Evolutionary conservation across 2,113 vertebrate species (phyloP).

Genomic region (Gnathonemus longibarbis): DNA sequence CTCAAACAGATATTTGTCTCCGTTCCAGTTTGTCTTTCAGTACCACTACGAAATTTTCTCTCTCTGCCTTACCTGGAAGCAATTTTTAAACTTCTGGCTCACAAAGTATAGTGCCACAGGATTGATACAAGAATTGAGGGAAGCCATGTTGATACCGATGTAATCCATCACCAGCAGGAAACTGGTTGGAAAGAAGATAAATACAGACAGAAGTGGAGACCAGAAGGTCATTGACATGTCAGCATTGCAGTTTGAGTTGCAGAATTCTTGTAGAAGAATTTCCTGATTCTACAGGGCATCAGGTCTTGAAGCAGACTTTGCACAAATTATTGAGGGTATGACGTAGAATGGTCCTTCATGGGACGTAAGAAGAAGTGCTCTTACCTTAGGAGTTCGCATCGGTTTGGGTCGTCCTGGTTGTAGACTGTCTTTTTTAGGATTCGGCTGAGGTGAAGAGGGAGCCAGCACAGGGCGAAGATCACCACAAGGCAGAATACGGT

Average conservation of each 20-base stretch:
- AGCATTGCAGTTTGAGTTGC: background rate
- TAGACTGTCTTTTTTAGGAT: constrained; percentile 83
- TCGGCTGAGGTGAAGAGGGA: constrained; percentile 83
- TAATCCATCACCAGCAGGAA: constrained; percentile 89
- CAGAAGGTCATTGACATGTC: constrained; percentile 26
- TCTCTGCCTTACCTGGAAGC: constrained; percentile 70
- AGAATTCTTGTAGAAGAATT: background rate
- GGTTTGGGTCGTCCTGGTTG: constrained; percentile 65
- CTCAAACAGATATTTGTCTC: background rate
- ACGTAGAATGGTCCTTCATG: background rate
- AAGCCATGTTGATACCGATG: constrained; percentile 90
- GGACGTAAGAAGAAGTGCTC: background rate
- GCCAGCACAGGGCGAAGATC: constrained; percentile 84
- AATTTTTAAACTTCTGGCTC: constrained; percentile 88
- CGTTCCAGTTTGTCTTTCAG: background rate
- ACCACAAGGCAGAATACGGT: constrained; percentile 85
- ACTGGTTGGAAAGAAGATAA: constrained; percentile 39
- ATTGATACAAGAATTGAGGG: constrained; percentile 88
- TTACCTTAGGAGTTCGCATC: constrained; percentile 84
- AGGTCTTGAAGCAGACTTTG: too few species aligned
- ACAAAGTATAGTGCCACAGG: constrained; percentile 86
- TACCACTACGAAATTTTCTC: background rate
- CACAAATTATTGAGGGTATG: background rate
- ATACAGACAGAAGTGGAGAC: constrained; percentile 39
- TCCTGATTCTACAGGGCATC: background rate